phyloP scores from a whole-genome alignment of 2,797 vertebrate genomes.

The Parotocinclus haroldoi region DNA sequence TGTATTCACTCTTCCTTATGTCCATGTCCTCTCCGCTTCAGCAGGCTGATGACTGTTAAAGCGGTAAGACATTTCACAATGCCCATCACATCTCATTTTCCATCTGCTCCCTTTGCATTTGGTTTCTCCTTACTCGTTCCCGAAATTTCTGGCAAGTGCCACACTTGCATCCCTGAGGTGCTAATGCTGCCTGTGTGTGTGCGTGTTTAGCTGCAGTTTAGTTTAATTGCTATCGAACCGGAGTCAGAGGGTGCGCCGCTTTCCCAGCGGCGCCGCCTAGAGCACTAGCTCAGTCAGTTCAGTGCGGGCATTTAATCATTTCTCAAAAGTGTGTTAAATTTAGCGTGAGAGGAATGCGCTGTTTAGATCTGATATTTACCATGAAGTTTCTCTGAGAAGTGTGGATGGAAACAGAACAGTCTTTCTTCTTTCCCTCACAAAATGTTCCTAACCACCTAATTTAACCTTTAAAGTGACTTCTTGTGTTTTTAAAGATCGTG shows the following conservation, averaged over 20 bases:
- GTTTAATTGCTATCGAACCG: constrained; percentile 74
- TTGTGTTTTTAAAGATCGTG: too few species aligned
- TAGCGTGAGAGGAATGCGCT: too few species aligned
- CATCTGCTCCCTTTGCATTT: constrained; percentile 32
- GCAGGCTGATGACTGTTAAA: not conserved
- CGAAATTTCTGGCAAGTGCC: constrained; percentile 10
- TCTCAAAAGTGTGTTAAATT: not conserved
- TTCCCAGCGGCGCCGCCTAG: constrained; percentile 41
- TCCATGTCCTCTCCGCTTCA: not conserved
- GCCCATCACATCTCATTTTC: not conserved
- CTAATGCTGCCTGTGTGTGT: constrained; percentile 17
- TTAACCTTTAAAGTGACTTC: too few species aligned
- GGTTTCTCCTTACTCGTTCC: constrained; percentile 18
- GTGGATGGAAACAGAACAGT: too few species aligned
- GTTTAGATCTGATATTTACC: too few species aligned
- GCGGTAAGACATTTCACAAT: not conserved
- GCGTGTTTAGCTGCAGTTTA: too few species aligned
- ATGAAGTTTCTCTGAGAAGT: too few species aligned
- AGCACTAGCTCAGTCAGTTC: constrained; percentile 29
- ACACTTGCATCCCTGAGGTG: not conserved
- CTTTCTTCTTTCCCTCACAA: too few species aligned
- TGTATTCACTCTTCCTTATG: not conserved
- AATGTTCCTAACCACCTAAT: too few species aligned
- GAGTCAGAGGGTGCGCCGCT: constrained; percentile 57
- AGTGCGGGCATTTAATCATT: constrained; percentile 22